phyloP scores from a whole-genome alignment of 2,888 invertebrate genomes.

The Lochmaea capreae region DNA sequence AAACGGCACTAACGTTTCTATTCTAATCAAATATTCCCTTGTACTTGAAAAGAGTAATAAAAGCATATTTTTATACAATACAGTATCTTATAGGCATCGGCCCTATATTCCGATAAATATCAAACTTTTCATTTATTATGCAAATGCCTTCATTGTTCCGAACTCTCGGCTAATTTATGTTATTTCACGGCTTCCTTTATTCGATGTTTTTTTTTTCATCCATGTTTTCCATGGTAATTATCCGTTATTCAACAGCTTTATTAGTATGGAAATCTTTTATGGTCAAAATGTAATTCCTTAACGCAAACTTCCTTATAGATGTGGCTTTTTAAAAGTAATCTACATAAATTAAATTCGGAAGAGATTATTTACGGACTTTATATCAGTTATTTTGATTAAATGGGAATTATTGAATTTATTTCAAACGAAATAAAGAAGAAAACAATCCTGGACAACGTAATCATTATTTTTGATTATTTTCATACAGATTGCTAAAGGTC shows the following conservation, averaged over 20 bases:
- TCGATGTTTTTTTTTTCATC: constrained; percentile 1
- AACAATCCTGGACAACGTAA: too few relatives aligned
- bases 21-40: too few relatives aligned
- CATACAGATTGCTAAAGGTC: too few relatives aligned
- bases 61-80: too few relatives aligned
- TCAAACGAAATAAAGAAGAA: too few relatives aligned
- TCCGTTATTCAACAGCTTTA: constrained; percentile 38
- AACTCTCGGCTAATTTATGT: constrained; percentile 39
- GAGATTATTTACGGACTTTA: neutral
- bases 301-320: constrained; percentile 29
- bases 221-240: constrained; percentile 35
- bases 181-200: constrained; percentile 19
- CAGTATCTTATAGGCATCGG: too few relatives aligned
- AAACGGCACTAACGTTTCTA: too few relatives aligned
- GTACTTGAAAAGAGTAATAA: too few relatives aligned
- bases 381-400: too few relatives aligned
- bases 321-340: constrained; percentile 30
- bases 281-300: constrained; percentile 32
- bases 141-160: constrained; percentile 37
- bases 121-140: constrained; percentile 31
- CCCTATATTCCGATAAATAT: too few relatives aligned
- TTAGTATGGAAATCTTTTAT: constrained; percentile 44
- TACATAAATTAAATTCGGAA: constrained; percentile 34
- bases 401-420: too few relatives aligned
- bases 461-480: too few relatives aligned